A percentile compares a stretch with the other conserved stretches of the same genome.
phyloP scores from a whole-genome alignment of 2,113 vertebrate genomes.

The Dendropsophus ebraccatus region DNA sequence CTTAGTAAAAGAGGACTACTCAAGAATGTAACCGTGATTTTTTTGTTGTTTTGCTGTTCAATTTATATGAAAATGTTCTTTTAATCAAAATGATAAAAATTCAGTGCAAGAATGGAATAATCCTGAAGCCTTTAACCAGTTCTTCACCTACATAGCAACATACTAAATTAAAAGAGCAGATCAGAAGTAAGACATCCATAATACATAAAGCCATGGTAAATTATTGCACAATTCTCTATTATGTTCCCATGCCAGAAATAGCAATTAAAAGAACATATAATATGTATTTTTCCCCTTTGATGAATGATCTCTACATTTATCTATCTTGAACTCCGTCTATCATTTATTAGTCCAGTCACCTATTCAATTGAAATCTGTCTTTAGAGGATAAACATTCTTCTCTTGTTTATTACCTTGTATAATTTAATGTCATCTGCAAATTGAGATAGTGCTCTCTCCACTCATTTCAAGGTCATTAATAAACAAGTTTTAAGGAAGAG shows the following conservation, averaged over 20 bases:
- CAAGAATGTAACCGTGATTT: background rate
- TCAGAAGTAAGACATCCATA: background rate
- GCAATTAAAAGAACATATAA: conserved; percentile 25
- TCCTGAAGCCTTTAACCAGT: background rate
- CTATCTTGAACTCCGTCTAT: conserved; percentile 28
- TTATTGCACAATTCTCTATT: conserved; percentile 5
- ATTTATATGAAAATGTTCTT: background rate
- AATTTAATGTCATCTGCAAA: conserved; percentile 42
- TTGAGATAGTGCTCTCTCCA: conserved; percentile 31
- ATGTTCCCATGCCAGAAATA: background rate
- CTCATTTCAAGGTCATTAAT: conserved; percentile 46
- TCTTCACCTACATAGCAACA: background rate
- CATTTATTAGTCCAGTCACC: conserved; percentile 23
- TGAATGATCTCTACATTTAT: conserved; percentile 19
- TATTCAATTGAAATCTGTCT: conserved; percentile 40
- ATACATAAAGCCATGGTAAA: background rate
- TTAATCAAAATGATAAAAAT: background rate
- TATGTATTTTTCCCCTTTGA: conserved; percentile 23
- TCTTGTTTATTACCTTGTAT: conserved; percentile 33
- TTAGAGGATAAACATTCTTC: conserved; percentile 44
- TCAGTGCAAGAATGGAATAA: background rate
- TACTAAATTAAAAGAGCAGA: background rate
- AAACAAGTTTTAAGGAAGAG: conserved; percentile 28
- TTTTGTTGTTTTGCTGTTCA: background rate
- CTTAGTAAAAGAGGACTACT: background rate